phyloP scores from a whole-genome alignment of 2,113 vertebrate genomes.

The Stictonetta naevosa region DNA sequence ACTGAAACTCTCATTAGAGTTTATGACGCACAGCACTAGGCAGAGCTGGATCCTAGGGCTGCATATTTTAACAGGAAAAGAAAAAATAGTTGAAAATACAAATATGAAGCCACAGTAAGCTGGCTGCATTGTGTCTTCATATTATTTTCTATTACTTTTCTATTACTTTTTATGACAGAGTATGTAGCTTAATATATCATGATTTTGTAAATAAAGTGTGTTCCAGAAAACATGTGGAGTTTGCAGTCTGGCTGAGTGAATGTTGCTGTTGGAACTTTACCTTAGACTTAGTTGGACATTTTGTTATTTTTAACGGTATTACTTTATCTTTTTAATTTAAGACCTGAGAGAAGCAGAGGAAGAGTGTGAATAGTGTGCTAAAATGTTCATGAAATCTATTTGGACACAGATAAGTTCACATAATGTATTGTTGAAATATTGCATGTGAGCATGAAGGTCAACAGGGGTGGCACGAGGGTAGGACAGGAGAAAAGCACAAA shows the following conservation, averaged over 20 bases:
- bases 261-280: slow-evolving; percentile 56
- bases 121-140: not conserved
- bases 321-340: not conserved
- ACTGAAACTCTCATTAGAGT: not conserved
- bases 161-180: slow-evolving; percentile 5
- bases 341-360: not conserved
- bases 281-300: not conserved
- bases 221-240: slow-evolving; percentile 29
- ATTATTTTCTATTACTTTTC: slow-evolving; percentile 50
- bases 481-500: not conserved
- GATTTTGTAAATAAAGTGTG: not conserved
- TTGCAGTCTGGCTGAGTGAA: slow-evolving; percentile 20
- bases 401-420: not conserved
- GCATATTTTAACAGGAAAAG: not conserved
- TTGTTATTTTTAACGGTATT: slow-evolving; percentile 10
- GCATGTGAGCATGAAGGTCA: not conserved
- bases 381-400: not conserved
- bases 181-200: slow-evolving; percentile 4
- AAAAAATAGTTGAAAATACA: not conserved
- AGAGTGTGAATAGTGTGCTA: not conserved
- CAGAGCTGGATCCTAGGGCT: not conserved
- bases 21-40: not conserved
- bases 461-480: not conserved
- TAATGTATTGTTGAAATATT: not conserved
- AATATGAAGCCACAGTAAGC: not conserved